phyloP scores from a whole-genome alignment of 2,797 vertebrate species.

The Cyprinella venusta region DNA sequence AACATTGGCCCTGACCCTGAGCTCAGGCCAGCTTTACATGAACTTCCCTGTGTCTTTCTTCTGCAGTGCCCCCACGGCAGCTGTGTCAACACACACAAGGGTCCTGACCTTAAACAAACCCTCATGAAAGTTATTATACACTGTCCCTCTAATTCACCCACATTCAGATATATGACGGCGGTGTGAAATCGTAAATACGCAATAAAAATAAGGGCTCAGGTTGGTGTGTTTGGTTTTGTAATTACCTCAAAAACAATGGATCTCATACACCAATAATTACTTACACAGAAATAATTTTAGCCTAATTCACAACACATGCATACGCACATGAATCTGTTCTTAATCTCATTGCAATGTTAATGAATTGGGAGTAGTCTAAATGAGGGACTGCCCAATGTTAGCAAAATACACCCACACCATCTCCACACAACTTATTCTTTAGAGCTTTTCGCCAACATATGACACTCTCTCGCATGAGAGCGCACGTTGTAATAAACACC shows the following conservation, averaged over 20 bases:
- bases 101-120: conserved; percentile 77
- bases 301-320: neutral
- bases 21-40: conserved; percentile 63
- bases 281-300: neutral
- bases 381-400: neutral
- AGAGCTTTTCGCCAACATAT: neutral
- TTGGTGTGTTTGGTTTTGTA: conserved; percentile 2
- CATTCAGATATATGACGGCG: conserved; percentile 53
- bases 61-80: conserved; percentile 68
- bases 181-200: conserved; percentile 57
- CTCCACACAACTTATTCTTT: neutral
- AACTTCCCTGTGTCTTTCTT: conserved; percentile 63
- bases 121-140: conserved; percentile 67
- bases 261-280: neutral
- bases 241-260: neutral
- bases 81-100: conserved; percentile 80
- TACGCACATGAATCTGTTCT: neutral
- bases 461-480: neutral
- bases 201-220: conserved; percentile 5
- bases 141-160: conserved; percentile 63
- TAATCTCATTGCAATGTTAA: neutral
- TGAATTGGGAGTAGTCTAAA: neutral
- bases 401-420: neutral
- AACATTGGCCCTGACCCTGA: conserved; percentile 59
- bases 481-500: neutral